These are phyloP conservation scores for Oryzias sinensis DNA, from an alignment of 2,797 vertebrate genomes.

Conservation along the genomic window DNA sequence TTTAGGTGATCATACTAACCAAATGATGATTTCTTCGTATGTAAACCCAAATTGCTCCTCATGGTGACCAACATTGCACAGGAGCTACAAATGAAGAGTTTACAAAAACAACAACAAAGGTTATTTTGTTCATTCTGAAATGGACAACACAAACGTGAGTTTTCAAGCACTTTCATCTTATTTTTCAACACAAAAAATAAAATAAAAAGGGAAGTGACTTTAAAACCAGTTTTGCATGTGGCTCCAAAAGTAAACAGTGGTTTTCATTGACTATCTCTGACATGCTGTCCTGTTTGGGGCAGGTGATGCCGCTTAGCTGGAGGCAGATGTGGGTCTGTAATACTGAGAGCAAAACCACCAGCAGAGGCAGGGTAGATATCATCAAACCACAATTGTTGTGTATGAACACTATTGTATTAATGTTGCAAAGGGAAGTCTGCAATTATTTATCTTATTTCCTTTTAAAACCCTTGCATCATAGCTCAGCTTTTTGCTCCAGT, in stretches of 20 bases:
- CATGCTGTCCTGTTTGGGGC: conserved; percentile 5
- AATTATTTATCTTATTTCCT: background rate
- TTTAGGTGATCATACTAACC: conserved; percentile 78
- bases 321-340: conserved; percentile 21
- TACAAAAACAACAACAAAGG: background rate
- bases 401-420: background rate
- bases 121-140: background rate
- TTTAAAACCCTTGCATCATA: background rate
- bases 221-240: too few relatives aligned
- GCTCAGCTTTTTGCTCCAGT: conserved; percentile 5
- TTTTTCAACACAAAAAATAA: too few relatives aligned
- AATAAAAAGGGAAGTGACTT: too few relatives aligned
- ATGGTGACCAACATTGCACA: conserved; percentile 90
- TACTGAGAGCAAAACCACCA: conserved; percentile 9
- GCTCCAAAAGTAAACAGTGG: conserved; percentile 1
- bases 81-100: conserved; percentile 79
- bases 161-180: background rate
- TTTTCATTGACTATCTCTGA: conserved; percentile 24
- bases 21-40: conserved; percentile 97
- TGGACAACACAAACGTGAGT: conserved; percentile 6
- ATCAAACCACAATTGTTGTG: conserved; percentile 6
- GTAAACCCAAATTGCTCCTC: conserved; percentile 96
- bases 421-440: background rate
- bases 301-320: conserved; percentile 12
- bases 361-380: conserved; percentile 3